Conservation (phyloP, 2,797 vertebrate species). For the Thamnophis elegans region DNA sequence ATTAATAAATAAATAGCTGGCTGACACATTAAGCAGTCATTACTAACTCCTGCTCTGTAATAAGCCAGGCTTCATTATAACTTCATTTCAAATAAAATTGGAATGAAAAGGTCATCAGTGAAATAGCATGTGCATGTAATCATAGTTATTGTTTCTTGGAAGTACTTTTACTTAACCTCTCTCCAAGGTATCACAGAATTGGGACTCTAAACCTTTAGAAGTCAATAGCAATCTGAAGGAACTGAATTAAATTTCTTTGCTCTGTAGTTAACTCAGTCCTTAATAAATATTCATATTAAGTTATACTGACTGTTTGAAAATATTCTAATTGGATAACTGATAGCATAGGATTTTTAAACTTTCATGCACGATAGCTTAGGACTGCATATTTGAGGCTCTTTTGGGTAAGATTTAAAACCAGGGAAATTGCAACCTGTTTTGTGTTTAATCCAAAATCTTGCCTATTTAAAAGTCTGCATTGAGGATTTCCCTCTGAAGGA, state of each 20-base stretch:
- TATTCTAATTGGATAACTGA: neutral
- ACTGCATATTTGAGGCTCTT: neutral
- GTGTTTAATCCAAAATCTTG: conserved; percentile 34
- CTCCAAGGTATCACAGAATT: neutral
- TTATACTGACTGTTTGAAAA: neutral
- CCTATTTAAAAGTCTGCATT: conserved; percentile 30
- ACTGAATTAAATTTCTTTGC: neutral
- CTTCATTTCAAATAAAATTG: neutral
- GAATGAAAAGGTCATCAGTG: neutral
- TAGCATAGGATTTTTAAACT: neutral
- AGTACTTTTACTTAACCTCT: conserved; percentile 1
- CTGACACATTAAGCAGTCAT: neutral
- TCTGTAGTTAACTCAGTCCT: neutral
- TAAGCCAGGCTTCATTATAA: neutral
- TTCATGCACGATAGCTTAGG: neutral
- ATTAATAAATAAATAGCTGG: neutral
- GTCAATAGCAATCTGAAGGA: neutral
- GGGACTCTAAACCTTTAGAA: neutral
- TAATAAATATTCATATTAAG: neutral
- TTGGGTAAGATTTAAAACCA: conserved; percentile 16
- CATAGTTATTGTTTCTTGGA: neutral
- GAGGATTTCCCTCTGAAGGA: conserved; percentile 34
- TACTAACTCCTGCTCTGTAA: neutral
- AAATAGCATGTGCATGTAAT: neutral
- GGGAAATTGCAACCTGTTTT: neutral